phyloP scores from a whole-genome alignment of 1,140 invertebrate species.

The Caenorhabditis latens region DNA sequence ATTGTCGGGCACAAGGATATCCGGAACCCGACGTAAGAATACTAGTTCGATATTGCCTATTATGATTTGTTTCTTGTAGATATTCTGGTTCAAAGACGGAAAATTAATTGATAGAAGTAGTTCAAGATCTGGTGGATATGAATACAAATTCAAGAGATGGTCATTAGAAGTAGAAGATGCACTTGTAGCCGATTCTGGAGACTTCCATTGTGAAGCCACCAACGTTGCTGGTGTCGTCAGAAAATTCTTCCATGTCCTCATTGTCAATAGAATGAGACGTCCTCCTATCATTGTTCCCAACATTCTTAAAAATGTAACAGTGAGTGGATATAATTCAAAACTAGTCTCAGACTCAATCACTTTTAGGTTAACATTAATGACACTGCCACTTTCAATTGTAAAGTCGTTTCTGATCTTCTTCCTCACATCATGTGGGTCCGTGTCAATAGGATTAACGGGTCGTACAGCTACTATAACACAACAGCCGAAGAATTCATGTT shows the following conservation, averaged over 20 bases:
- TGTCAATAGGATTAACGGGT: conserved; percentile 66
- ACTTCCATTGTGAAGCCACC: conserved; percentile 53
- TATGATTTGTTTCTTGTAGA: background rate
- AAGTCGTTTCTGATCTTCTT: conserved; percentile 75
- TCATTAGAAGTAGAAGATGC: conserved; percentile 77
- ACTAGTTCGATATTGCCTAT: background rate
- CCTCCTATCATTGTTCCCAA: conserved; percentile 69
- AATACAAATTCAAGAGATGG: conserved; percentile 72
- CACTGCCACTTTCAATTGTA: conserved; percentile 75
- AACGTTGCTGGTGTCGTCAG: conserved; percentile 4
- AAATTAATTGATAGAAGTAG: conserved; percentile 66
- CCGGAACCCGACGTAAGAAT: conserved; percentile 32
- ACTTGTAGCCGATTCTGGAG: conserved; percentile 68
- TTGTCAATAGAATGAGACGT: conserved; percentile 63
- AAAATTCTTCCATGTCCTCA: conserved; percentile 57
- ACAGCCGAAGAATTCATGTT: conserved; percentile 69
- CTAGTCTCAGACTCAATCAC: background rate
- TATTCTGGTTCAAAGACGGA: conserved; percentile 69
- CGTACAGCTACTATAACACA: conserved; percentile 69
- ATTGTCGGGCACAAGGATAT: conserved; percentile 51
- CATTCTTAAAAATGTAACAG: conserved; percentile 73
- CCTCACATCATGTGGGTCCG: conserved; percentile 77
- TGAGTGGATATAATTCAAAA: background rate
- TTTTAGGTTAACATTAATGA: conserved; percentile 72
- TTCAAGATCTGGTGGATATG: conserved; percentile 68